Evolutionary conservation across 2,113 vertebrate species (phyloP).

Genomic region (Nothobranchius furzeri): DNA sequence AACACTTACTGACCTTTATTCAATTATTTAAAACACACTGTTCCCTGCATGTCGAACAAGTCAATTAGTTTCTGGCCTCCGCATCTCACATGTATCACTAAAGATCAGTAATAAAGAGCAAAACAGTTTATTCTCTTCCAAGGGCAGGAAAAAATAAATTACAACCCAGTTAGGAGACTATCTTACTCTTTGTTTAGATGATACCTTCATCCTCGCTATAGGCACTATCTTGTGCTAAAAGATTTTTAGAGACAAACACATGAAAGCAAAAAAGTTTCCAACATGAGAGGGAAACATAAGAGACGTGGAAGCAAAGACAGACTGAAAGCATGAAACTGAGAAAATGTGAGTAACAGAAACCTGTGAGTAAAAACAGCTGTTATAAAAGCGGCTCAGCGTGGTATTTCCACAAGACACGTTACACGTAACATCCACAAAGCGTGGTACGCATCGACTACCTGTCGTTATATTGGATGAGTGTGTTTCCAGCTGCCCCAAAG

Average conservation of each 20-base stretch:
- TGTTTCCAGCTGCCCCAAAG: too few relatives aligned
- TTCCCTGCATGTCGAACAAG: neutral
- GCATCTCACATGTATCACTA: constrained; percentile 3
- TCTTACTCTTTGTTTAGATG: constrained; percentile 29
- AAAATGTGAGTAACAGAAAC: constrained; percentile 4
- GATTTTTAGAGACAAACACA: constrained; percentile 14
- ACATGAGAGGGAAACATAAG: constrained; percentile 13
- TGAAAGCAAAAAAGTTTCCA: constrained; percentile 23
- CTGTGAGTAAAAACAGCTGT: neutral
- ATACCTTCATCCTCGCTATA: constrained; percentile 40
- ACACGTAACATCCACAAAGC: too few relatives aligned
- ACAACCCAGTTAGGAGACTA: constrained; percentile 28
- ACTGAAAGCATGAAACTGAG: neutral
- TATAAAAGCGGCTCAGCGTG: too few relatives aligned
- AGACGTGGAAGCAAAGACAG: neutral
- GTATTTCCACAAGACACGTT: too few relatives aligned
- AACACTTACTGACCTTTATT: constrained; percentile 22
- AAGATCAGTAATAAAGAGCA: constrained; percentile 17
- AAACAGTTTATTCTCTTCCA: neutral
- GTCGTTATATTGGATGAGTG: too few relatives aligned
- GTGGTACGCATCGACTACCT: too few relatives aligned
- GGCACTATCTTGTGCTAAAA: constrained; percentile 10
- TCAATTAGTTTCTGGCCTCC: constrained; percentile 16
- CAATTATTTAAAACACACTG: constrained; percentile 1
- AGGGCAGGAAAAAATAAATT: constrained; percentile 11